Conservation (phyloP, 2,888 invertebrate genomes). For the Tetranychus truncatus region DNA sequence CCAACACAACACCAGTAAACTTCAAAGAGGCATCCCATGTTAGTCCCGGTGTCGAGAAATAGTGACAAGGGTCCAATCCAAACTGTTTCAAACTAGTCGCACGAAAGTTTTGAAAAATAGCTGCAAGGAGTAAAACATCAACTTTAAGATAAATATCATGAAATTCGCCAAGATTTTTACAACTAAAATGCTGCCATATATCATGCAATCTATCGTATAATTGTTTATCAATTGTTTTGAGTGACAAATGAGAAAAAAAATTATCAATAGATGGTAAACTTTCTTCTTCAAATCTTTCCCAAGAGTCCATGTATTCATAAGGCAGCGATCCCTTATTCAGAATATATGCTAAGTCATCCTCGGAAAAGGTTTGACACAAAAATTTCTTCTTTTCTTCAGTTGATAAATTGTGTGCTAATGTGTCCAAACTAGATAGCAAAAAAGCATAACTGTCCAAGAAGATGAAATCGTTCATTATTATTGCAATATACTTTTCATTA, state of each 20-base stretch:
- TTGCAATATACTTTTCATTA: neutral
- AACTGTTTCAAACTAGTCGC: neutral
- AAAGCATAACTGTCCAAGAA: neutral
- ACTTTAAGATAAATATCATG: conserved; percentile 3
- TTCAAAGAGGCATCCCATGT: neutral
- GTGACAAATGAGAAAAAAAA: neutral
- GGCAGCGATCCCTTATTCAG: neutral
- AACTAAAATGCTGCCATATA: neutral
- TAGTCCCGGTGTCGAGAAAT: conserved; percentile 7
- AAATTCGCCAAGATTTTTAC: neutral
- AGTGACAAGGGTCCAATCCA: neutral
- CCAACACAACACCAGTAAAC: neutral
- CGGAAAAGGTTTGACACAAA: neutral
- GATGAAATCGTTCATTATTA: neutral
- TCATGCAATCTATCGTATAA: neutral
- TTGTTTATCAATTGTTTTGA: neutral
- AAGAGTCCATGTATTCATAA: conserved; percentile 8
- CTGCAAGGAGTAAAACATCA: neutral
- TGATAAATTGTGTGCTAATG: neutral
- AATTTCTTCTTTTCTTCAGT: neutral
- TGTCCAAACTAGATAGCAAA: neutral
- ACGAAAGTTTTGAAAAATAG: neutral
- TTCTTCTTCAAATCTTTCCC: neutral
- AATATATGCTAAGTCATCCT: neutral
- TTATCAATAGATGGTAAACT: neutral